Conservation (phyloP, 2,113 vertebrate species). For the Todiramphus chloris region DNA sequence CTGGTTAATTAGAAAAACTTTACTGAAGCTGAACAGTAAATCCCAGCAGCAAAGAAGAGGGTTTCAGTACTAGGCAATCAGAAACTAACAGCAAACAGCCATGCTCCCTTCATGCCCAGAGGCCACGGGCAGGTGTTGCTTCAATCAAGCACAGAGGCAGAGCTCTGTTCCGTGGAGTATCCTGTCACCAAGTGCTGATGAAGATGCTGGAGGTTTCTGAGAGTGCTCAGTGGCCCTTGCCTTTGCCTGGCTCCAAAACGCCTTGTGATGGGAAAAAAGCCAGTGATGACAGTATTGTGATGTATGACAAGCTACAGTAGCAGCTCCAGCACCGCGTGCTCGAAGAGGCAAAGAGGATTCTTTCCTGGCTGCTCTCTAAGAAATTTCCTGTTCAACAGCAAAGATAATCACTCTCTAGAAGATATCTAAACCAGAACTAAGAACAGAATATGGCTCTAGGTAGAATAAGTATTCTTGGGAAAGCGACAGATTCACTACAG, state of each 20-base stretch:
- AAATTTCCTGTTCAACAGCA: background rate
- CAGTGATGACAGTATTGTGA: constrained; percentile 26
- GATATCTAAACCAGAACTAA: background rate
- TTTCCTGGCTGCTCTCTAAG: constrained; percentile 15
- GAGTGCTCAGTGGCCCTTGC: background rate
- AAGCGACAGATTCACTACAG: background rate
- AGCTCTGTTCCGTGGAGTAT: background rate
- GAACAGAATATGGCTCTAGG: background rate
- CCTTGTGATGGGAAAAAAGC: background rate
- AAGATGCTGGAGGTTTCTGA: background rate
- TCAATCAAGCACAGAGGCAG: rapidly evolving
- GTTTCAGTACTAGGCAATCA: background rate
- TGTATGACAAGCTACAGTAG: constrained; percentile 3
- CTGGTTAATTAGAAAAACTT: background rate
- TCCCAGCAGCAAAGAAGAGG: background rate
- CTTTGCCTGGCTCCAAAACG: background rate
- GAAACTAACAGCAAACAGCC: background rate
- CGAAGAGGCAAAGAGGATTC: background rate
- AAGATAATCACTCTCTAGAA: background rate
- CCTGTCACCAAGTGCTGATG: background rate
- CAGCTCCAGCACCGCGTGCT: background rate
- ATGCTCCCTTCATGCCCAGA: background rate
- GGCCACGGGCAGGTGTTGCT: background rate
- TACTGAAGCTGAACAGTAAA: background rate
- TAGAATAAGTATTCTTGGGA: background rate